Percentiles rank a stretch among this genome's conserved stretches.
These are phyloP conservation scores for Cheiracanthium punctorium DNA, from an alignment of 2,888 invertebrate species.

Conservation along the genomic window DNA sequence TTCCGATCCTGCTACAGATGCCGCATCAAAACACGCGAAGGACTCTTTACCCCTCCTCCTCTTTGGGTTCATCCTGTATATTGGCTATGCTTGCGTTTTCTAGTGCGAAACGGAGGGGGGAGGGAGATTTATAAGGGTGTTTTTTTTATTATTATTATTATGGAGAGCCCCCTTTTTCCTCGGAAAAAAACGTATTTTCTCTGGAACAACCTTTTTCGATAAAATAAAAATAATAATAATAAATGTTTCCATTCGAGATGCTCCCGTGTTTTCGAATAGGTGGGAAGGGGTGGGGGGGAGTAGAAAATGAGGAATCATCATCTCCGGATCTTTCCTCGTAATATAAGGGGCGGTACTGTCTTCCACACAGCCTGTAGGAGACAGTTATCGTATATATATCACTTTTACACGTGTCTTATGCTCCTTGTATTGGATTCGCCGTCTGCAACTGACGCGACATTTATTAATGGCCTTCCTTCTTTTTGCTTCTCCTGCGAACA, in stretches of 20 bases:
- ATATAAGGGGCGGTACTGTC: background rate
- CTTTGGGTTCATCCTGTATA: background rate
- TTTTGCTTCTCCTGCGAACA: background rate
- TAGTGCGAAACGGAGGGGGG: background rate
- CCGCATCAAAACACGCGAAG: background rate
- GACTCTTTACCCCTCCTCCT: background rate
- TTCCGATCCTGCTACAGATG: slow-evolving; percentile 41
- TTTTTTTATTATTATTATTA: too few species aligned
- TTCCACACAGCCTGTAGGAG: slow-evolving; percentile 29
- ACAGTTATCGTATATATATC: slow-evolving; percentile 68
- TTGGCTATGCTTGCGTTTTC: slow-evolving; percentile 14
- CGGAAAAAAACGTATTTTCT: too few species aligned
- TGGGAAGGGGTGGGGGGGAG: too few species aligned
- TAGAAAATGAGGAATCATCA: background rate
- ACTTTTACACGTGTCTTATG: slow-evolving; percentile 60
- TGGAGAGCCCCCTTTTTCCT: too few species aligned
- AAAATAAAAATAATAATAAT: too few species aligned
- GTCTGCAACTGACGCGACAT: slow-evolving; percentile 64
- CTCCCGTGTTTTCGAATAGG: too few species aligned
- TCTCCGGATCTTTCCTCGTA: background rate
- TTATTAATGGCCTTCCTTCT: slow-evolving; percentile 55
- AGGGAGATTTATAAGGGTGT: too few species aligned
- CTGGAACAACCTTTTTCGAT: too few species aligned
- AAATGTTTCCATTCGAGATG: background rate
- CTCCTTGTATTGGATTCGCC: slow-evolving; percentile 37